phyloP scores from a whole-genome alignment of 1,140 invertebrate genomes.

The Panonychus citri region DNA sequence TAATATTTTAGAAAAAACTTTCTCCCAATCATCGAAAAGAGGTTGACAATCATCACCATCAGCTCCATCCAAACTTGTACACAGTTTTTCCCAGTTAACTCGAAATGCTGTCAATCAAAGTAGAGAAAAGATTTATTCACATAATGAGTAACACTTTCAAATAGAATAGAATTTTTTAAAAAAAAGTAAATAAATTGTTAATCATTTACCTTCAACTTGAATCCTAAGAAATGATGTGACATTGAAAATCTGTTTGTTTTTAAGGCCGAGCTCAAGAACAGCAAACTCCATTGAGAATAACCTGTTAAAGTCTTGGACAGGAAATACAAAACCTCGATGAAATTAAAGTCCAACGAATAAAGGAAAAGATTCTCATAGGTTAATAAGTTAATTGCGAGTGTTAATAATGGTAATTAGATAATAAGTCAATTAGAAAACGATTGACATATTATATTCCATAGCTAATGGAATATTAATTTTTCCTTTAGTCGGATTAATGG shows the following conservation, averaged over 20 bases:
- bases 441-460: too few species aligned
- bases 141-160: not conserved
- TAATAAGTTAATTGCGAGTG: too few species aligned
- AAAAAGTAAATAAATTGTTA: not conserved
- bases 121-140: not conserved
- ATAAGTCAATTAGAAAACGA: too few species aligned
- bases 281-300: slow-evolving; percentile 13
- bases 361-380: too few species aligned
- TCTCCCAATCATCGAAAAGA: slow-evolving; percentile 1
- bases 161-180: not conserved
- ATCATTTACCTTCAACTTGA: slow-evolving; percentile 21
- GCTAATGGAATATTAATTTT: too few species aligned
- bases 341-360: too few species aligned
- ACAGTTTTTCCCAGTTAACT: not conserved
- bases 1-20: not conserved
- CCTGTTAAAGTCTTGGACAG: too few species aligned
- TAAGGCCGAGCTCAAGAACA: slow-evolving; percentile 15
- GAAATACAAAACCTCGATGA: too few species aligned
- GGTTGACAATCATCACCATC: not conserved
- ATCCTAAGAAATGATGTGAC: slow-evolving; percentile 23
- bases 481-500: too few species aligned
- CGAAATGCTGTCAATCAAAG: too few species aligned
- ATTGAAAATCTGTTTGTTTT: slow-evolving; percentile 23
- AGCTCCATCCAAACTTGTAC: not conserved
- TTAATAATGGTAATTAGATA: too few species aligned